Evolutionary conservation across 2,888 invertebrate species (phyloP), one percentile per base, ranked within the genome.

Genomic region (Yponomeuta sedellus): DNA sequence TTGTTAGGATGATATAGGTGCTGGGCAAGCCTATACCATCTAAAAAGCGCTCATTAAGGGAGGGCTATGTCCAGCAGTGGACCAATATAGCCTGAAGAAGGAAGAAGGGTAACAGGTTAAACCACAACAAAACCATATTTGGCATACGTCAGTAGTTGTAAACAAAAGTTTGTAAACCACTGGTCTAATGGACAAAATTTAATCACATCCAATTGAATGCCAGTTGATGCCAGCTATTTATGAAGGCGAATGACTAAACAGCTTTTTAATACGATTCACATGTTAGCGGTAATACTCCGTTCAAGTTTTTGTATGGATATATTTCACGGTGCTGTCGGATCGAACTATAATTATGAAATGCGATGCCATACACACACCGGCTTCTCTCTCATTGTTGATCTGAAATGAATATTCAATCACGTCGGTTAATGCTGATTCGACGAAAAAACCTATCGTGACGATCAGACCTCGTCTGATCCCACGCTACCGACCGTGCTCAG

Each of bases 181-280:
- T 57, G 57, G 4, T 76, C 82, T 87, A 88, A 88, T 89, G 83
- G 88, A 84, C 81, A 79, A 88, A 89, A 89, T 91, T 89, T 90
- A 90, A 91, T 91, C 90, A 90, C 88, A 83, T 88, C 87, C 88
- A 88, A 86, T 86, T 87, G 90, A 91, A 90, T 88, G 89, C 86
- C 84, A 90, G 85, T 85, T 88, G 90, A 90, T 88, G 89, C 86
- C 84, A 91, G 85, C 85, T 88, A 88, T 88, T 91, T 89, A 89
- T 90, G 89, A 89, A 88, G 83, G 76, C 81, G 87, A 82, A 89
- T 91, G 91, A 91, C 91, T 91, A 80, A 86, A 90, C 91, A 91
- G 75, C 80, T 89, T 91, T 91, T 90, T 91, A 89, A 91, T 91
- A 90, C 89, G 89, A 88, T 91, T 91, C 91, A 91, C 91, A 91